Conservation (phyloP, 2,113 vertebrate genomes). For the Phodopus roborovskii region DNA sequence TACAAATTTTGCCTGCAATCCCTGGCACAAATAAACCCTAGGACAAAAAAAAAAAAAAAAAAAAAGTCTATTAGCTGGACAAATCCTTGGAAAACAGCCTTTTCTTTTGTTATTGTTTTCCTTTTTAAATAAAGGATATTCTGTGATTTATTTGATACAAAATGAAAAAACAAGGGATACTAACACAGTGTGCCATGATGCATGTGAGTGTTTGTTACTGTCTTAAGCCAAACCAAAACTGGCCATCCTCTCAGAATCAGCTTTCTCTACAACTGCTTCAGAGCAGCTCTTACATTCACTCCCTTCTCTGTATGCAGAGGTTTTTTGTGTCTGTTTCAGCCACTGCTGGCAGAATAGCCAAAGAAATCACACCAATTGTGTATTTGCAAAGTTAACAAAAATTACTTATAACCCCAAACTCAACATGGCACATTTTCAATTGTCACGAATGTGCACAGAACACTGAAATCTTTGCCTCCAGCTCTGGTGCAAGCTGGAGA, state of each 20-base stretch:
- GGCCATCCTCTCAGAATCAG: neutral
- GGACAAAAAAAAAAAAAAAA: neutral
- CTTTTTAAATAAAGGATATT: neutral
- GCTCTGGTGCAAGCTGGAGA: neutral
- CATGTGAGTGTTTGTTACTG: neutral
- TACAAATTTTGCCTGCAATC: neutral
- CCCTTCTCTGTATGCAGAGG: neutral
- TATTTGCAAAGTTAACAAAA: neutral
- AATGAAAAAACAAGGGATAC: neutral
- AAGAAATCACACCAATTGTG: neutral
- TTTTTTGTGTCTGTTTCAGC: neutral
- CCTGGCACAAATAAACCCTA: neutral
- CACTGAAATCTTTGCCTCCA: neutral
- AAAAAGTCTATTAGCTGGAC: neutral
- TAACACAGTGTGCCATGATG: neutral
- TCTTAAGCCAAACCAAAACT: neutral
- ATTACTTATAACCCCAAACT: neutral
- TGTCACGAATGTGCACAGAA: neutral
- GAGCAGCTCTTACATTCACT: neutral
- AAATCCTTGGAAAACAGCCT: neutral
- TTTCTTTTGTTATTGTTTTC: neutral
- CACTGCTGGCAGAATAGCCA: too few relatives aligned
- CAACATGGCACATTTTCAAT: neutral
- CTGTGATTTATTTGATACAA: neutral
- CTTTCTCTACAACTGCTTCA: neutral